A percentile compares a stretch with the other conserved stretches of the same genome.
These are phyloP conservation scores for Acholoe squamosa DNA, from an alignment of 2,888 invertebrate genomes.

Conservation along the genomic window DNA sequence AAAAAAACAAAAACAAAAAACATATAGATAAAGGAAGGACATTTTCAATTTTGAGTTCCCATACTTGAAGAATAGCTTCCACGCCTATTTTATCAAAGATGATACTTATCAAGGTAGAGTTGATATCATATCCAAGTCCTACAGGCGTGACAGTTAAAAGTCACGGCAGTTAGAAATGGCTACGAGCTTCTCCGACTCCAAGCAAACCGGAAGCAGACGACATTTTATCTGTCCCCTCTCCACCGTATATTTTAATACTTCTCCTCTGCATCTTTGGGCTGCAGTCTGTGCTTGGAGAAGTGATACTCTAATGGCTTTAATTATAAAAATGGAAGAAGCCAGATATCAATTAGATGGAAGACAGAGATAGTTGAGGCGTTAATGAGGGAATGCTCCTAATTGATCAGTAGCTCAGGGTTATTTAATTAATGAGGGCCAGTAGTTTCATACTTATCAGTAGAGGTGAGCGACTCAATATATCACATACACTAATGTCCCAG, in stretches of 20 bases:
- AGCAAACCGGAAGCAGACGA: background rate
- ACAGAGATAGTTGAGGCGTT: background rate
- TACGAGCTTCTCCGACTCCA: background rate
- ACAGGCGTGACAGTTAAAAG: background rate
- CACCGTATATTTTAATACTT: background rate
- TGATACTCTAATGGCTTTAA: conserved; percentile 27
- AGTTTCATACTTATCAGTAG: background rate
- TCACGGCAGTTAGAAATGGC: background rate
- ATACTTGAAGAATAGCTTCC: too few species aligned
- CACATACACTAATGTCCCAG: too few species aligned
- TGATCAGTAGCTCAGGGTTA: conserved; percentile 16
- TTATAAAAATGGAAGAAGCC: conserved; percentile 21
- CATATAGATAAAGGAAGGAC: too few species aligned
- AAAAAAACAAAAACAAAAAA: too few species aligned
- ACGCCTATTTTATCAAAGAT: too few species aligned
- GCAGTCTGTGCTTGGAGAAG: conserved; percentile 11
- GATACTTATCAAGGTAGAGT: background rate
- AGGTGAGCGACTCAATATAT: too few species aligned
- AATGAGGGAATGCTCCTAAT: background rate
- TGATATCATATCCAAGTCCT: conserved; percentile 1
- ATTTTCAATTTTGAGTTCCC: too few species aligned
- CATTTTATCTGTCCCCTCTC: background rate
- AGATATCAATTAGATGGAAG: background rate
- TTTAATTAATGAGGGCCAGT: background rate
- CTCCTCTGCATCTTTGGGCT: background rate